Evolutionary conservation across 2,888 invertebrate species (phyloP).

Genomic region (Ashinkailepas kermadecensis): DNA sequence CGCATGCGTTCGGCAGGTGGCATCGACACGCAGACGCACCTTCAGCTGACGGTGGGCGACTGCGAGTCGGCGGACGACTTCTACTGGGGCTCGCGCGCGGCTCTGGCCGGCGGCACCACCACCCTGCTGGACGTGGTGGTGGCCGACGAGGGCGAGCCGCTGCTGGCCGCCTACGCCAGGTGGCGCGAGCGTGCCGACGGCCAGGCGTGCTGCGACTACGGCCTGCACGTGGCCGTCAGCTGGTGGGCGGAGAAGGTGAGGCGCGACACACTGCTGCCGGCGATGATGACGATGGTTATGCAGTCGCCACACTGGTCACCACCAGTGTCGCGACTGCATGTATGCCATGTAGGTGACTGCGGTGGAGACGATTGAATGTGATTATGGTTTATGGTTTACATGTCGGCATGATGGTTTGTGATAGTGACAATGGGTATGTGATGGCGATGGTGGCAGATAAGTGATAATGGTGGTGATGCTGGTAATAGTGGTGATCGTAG

Average conservation of each 20-base stretch:
- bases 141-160: constrained; percentile 55
- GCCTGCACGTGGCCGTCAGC: constrained; percentile 82
- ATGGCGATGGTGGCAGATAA: too few relatives aligned
- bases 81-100: constrained; percentile 93
- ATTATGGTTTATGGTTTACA: too few relatives aligned
- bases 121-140: constrained; percentile 57
- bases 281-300: too few relatives aligned
- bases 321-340: too few relatives aligned
- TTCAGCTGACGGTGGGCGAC: constrained; percentile 91
- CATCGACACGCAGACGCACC: constrained; percentile 95
- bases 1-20: constrained; percentile 53
- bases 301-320: too few relatives aligned
- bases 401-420: too few relatives aligned
- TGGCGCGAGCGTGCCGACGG: constrained; percentile 87
- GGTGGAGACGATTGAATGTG: too few relatives aligned
- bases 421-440: too few relatives aligned
- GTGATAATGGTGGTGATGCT: too few relatives aligned
- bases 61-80: constrained; percentile 80
- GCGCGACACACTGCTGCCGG: background rate
- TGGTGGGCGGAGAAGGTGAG: constrained; percentile 63
- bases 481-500: too few relatives aligned
- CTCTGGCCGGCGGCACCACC: constrained; percentile 95
- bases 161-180: constrained; percentile 80
- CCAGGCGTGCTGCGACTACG: constrained; percentile 97
- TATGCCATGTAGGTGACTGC: too few relatives aligned